These are phyloP conservation scores for Epiblema foenella DNA, from an alignment of 2,888 invertebrate species.

Conservation along the genomic window DNA sequence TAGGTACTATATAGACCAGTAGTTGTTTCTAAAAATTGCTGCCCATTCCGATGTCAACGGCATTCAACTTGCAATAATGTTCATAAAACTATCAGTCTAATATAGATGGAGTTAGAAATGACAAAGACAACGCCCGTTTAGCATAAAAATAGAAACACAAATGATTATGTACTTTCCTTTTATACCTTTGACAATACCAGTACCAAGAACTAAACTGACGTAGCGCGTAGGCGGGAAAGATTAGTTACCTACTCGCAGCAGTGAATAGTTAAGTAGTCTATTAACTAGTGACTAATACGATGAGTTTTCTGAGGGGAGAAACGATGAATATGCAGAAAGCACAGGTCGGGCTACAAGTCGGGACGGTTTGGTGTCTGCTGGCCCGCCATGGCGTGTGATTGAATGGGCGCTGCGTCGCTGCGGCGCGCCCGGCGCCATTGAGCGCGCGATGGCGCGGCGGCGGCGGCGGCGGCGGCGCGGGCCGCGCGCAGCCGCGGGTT, in stretches of 20 bases:
- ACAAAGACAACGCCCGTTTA: slow-evolving; percentile 14
- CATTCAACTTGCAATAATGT: too few species aligned
- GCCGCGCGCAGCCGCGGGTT: slow-evolving; percentile 71
- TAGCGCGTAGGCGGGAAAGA: slow-evolving; percentile 26
- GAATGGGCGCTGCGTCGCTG: slow-evolving; percentile 44
- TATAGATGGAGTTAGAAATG: background rate
- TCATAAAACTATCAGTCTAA: too few species aligned
- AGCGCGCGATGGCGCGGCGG: slow-evolving; percentile 61
- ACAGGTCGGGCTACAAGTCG: slow-evolving; percentile 7
- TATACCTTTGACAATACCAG: slow-evolving; percentile 16
- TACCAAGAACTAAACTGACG: slow-evolving; percentile 31
- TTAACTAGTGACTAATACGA: slow-evolving; percentile 24
- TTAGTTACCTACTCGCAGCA: slow-evolving; percentile 5
- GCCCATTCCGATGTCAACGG: too few species aligned
- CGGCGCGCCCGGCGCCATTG: slow-evolving; percentile 44
- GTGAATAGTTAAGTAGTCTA: slow-evolving; percentile 19
- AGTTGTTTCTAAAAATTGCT: too few species aligned
- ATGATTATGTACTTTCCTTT: slow-evolving; percentile 8
- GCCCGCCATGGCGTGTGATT: slow-evolving; percentile 30
- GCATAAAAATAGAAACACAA: slow-evolving; percentile 6
- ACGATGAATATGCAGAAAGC: slow-evolving; percentile 8
- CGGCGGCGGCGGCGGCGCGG: slow-evolving; percentile 79
- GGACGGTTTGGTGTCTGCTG: slow-evolving; percentile 19
- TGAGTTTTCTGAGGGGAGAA: background rate
- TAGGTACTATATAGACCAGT: background rate